A percentile compares a stretch with the other conserved stretches of the same genome.
Evolutionary conservation across 2,888 invertebrate genomes (phyloP).

Genomic region (Fragum fragum): DNA sequence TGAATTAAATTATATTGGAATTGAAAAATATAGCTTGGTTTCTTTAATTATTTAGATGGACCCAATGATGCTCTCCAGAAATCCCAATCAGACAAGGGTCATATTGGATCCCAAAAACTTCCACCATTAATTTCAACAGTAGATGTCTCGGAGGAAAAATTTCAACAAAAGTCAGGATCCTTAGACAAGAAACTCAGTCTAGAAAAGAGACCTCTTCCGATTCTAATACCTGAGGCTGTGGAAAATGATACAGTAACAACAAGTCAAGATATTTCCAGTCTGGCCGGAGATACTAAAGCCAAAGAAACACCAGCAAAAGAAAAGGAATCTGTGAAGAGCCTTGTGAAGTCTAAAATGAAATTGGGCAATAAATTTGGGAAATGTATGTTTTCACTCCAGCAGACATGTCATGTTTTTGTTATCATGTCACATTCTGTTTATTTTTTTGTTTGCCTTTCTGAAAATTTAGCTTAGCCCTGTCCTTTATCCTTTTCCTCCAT

Average conservation of each 20-base stretch:
- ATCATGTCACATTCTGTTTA: too few species aligned
- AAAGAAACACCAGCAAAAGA: too few species aligned
- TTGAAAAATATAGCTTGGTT: too few species aligned
- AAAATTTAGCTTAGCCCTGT: too few species aligned
- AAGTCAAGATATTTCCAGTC: background rate
- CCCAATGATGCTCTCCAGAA: background rate
- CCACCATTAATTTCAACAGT: background rate
- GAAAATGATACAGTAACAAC: background rate
- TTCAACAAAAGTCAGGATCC: background rate
- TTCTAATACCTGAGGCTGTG: background rate
- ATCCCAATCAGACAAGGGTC: conserved; percentile 20
- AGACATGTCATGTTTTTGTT: too few species aligned
- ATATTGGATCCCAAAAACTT: background rate
- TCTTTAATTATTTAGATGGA: background rate
- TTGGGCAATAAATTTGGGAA: conserved; percentile 57
- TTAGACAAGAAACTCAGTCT: background rate
- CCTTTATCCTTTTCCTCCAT: too few species aligned
- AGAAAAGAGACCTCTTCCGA: background rate
- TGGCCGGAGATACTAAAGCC: background rate
- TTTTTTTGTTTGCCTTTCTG: too few species aligned
- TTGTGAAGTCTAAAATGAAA: conserved; percentile 48
- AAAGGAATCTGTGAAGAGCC: conserved; percentile 25
- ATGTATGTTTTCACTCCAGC: too few species aligned
- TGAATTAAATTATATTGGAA: too few species aligned
- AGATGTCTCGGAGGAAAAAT: background rate